Conservation (phyloP, 1,140 invertebrate genomes). For the Meloidogyne chitwoodi region DNA sequence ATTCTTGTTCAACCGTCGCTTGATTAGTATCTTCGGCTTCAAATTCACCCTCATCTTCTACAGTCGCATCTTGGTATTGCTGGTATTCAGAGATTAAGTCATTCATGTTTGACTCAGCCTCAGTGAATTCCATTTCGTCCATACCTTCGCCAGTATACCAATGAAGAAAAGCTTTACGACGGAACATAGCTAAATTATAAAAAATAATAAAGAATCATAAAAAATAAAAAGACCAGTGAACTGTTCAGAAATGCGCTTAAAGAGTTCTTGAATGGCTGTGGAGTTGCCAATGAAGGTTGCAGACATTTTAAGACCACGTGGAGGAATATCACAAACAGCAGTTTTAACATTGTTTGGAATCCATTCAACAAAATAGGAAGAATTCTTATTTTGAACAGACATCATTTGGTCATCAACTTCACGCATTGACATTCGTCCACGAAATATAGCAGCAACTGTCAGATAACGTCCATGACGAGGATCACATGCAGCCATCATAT, state of each 20-base stretch:
- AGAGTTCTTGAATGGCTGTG: constrained; percentile 68
- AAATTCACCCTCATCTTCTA: constrained; percentile 51
- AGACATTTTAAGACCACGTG: constrained; percentile 63
- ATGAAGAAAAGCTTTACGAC: constrained; percentile 83
- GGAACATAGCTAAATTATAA: constrained; percentile 73
- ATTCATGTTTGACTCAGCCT: constrained; percentile 75
- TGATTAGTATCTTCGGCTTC: constrained; percentile 36
- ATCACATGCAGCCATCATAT: constrained; percentile 91
- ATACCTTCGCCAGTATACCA: constrained; percentile 76
- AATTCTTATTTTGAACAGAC: constrained; percentile 60
- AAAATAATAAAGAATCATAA: background rate
- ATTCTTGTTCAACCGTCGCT: constrained; percentile 14
- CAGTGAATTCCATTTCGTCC: constrained; percentile 70
- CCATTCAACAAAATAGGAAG: constrained; percentile 60
- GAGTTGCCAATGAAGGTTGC: constrained; percentile 64
- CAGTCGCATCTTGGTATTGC: constrained; percentile 68
- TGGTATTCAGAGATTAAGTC: constrained; percentile 85
- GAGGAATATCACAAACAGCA: constrained; percentile 63
- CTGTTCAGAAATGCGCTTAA: constrained; percentile 65
- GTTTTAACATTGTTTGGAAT: constrained; percentile 62
- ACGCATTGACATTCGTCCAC: constrained; percentile 84
- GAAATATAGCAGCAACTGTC: constrained; percentile 87
- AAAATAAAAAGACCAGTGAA: constrained; percentile 61
- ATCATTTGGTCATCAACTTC: constrained; percentile 60
- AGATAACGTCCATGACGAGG: constrained; percentile 81